Conservation (phyloP, 2,888 invertebrate species). For the Andrena dorsata region DNA sequence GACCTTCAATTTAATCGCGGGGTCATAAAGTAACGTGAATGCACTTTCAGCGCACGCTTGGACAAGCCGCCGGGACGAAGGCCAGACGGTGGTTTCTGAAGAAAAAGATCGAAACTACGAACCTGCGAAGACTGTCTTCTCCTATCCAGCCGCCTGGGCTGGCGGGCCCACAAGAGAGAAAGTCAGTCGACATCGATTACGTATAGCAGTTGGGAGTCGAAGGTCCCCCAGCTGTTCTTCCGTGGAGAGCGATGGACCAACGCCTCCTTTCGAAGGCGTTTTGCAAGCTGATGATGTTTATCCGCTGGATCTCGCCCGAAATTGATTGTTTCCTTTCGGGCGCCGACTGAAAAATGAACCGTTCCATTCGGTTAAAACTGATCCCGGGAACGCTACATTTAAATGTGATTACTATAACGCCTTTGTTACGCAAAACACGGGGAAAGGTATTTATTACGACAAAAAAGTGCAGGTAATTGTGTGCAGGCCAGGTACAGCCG, state of each 20-base stretch:
- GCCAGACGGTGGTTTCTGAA: slow-evolving; percentile 16
- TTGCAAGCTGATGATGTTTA: slow-evolving; percentile 54
- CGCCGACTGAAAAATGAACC: slow-evolving; percentile 24
- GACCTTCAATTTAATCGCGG: background rate
- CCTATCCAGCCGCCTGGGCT: slow-evolving; percentile 43
- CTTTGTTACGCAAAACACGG: slow-evolving; percentile 2
- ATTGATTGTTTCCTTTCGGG: slow-evolving; percentile 49
- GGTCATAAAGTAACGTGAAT: background rate
- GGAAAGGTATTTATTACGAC: background rate
- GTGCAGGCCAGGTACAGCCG: no score
- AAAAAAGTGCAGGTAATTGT: no score
- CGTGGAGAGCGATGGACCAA: slow-evolving; percentile 70
- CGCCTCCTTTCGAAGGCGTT: slow-evolving; percentile 64
- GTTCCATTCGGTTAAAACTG: slow-evolving; percentile 18
- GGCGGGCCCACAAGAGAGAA: slow-evolving; percentile 67
- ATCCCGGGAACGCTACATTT: background rate
- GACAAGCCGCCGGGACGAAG: background rate
- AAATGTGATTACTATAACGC: slow-evolving; percentile 2
- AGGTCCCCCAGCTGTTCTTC: slow-evolving; percentile 74
- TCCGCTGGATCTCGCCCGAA: slow-evolving; percentile 40
- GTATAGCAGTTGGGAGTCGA: slow-evolving; percentile 72
- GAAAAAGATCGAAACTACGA: slow-evolving; percentile 34
- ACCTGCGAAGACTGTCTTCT: slow-evolving; percentile 38
- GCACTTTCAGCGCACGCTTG: background rate
- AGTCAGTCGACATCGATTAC: slow-evolving; percentile 75